These are phyloP conservation scores for Eupithecia inturbata DNA, from an alignment of 2,888 invertebrate genomes.

Conservation along the genomic window DNA sequence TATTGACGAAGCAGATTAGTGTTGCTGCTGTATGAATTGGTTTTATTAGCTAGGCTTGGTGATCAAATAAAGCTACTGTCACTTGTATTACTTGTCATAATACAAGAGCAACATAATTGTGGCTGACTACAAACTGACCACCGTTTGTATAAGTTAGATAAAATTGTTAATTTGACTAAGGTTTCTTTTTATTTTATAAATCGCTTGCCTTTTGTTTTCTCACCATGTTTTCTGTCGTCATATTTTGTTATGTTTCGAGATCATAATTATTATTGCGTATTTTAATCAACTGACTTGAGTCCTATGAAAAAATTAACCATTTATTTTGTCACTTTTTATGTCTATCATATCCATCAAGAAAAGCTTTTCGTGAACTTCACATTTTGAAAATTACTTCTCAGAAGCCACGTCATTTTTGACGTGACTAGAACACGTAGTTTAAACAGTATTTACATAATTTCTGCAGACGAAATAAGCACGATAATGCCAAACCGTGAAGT, in stretches of 20 bases:
- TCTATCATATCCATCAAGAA: background rate
- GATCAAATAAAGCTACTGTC: background rate
- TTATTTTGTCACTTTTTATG: background rate
- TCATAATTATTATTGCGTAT: background rate
- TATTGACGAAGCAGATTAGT: constrained; percentile 9
- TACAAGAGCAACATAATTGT: background rate
- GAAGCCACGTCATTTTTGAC: background rate
- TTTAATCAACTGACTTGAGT: background rate
- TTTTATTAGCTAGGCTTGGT: background rate
- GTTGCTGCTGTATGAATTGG: background rate
- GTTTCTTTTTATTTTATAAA: background rate
- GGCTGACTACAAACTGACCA: background rate
- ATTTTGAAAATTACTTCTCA: background rate
- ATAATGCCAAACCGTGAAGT: background rate
- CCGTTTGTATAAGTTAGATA: background rate
- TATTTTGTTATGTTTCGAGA: too few species aligned
- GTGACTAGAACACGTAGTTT: background rate
- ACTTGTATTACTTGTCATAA: background rate
- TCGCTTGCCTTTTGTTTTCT: background rate
- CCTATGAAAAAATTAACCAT: background rate
- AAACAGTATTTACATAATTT: background rate
- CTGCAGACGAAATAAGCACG: background rate
- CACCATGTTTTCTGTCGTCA: background rate
- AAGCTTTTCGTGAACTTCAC: background rate
- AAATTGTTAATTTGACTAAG: too few species aligned